Evolutionary conservation across 2,113 vertebrate species (phyloP), one percentile per base, ranked within the genome.

Genomic region (Pollimyrus isidori): DNA sequence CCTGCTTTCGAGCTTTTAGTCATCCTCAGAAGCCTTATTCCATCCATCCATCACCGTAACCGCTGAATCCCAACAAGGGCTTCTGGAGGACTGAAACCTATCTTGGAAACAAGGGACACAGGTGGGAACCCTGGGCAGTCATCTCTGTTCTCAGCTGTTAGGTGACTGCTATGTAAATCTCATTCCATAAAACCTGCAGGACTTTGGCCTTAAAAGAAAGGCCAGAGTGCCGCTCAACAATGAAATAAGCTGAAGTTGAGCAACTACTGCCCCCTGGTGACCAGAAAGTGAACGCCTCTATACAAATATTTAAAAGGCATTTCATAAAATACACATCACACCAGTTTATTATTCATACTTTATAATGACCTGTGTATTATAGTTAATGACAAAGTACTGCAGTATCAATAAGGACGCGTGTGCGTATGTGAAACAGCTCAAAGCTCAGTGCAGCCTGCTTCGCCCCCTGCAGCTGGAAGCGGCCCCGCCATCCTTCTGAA

Each of bases 401-500:
- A 80, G 9, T 30, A 69, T 30, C 26, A 26, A 65, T 69, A 65
- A n/a, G n/a, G 62, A 30, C 23, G 21, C 7, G 56, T n/a, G 23
- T 17, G 69, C 0, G 30, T 13, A 15, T 0, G 30, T 13, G 69
- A 15, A 35, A 3, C 15, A 15, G 35, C 4, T 80, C 73, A 80
- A 2, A 39, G 35, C 15, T 86, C 90, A 89, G 0, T 30, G 56
- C 11, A 76, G 89, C 87, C 89, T 69, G 42, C 6, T 2, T 56
- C n/a, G 13, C n/a, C 89, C 88, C 39, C 42, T 46, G 15, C 48
- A 35, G 50, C 19, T 46, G 62, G 30, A 46, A 5, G 0, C 50
- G 1, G 89, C 82, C 42, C 93, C 89, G 93, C 95, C 42, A 95
- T 90, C 90, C 94, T 96, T 88, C 96, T 94, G 19, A 97, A 94